Conservation (phyloP, 1,140 invertebrate species). For the Littorina saxatilis region DNA sequence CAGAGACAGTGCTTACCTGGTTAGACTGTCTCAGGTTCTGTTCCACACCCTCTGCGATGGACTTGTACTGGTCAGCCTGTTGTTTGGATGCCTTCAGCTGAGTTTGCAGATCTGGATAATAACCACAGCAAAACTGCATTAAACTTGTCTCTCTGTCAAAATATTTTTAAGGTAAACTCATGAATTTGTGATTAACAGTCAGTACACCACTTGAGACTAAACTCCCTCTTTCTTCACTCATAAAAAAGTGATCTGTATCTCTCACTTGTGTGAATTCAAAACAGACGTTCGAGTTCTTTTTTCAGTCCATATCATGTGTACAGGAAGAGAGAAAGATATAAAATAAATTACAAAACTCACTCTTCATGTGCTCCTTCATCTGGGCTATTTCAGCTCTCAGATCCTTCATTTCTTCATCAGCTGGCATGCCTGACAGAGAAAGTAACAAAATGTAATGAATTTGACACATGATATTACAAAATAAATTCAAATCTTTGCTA, state of each 20-base stretch:
- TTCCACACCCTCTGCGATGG: conserved; percentile 87
- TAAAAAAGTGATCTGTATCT: too few species aligned
- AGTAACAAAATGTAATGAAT: neutral
- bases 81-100: conserved; percentile 84
- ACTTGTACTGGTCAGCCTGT: conserved; percentile 88
- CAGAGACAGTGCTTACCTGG: conserved; percentile 66
- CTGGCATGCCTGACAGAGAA: neutral
- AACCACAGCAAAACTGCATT: too few species aligned
- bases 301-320: too few species aligned
- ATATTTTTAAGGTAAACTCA: too few species aligned
- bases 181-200: too few species aligned
- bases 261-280: too few species aligned
- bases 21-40: conserved; percentile 83
- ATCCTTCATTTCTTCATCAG: conserved; percentile 81
- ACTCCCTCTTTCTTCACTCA: too few species aligned
- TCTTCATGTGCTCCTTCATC: conserved; percentile 81
- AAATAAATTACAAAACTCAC: conserved; percentile 38
- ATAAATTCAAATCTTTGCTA: too few species aligned
- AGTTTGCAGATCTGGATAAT: conserved; percentile 79
- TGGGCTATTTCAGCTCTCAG: conserved; percentile 85
- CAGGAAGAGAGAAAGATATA: too few species aligned
- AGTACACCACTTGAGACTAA: too few species aligned
- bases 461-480: neutral
- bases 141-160: too few species aligned
- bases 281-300: too few species aligned